These are phyloP conservation scores for Bombus sibiricus DNA, from an alignment of 1,140 invertebrate species.

Conservation along the genomic window DNA sequence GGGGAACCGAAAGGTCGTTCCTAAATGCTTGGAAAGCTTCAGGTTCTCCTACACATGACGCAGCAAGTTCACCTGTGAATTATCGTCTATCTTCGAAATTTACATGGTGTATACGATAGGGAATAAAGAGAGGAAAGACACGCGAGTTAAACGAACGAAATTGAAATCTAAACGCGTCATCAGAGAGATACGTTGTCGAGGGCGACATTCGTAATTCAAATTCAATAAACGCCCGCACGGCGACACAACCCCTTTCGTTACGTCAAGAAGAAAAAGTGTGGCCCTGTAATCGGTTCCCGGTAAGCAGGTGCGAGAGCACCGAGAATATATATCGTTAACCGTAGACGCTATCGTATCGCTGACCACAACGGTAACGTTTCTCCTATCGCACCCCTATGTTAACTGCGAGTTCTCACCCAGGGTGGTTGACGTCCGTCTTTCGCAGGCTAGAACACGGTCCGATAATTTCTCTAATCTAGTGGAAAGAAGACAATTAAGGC, in stretches of 20 bases:
- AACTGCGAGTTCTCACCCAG: conserved; percentile 46
- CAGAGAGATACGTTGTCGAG: background rate
- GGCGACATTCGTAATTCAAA: conserved; percentile 14
- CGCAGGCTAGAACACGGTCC: conserved; percentile 41
- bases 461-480: conserved; percentile 48
- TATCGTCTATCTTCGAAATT: background rate
- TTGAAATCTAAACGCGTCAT: conserved; percentile 20
- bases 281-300: conserved; percentile 34
- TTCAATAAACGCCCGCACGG: conserved; percentile 1
- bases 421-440: conserved; percentile 56
- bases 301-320: conserved; percentile 50
- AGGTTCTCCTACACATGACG: background rate
- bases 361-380: conserved; percentile 47
- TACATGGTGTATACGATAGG: background rate
- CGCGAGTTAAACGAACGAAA: background rate
- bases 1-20: too few species aligned
- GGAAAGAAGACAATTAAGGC: conserved; percentile 33
- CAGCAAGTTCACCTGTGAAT: background rate
- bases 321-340: conserved; percentile 44
- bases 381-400: conserved; percentile 65
- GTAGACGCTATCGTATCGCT: conserved; percentile 50
- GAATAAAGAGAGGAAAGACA: background rate
- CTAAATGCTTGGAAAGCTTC: background rate
- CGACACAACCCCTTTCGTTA: conserved; percentile 13
- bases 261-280: conserved; percentile 51